phyloP scores from a whole-genome alignment of 2,113 vertebrate genomes.

The Rhabdomys dilectus region DNA sequence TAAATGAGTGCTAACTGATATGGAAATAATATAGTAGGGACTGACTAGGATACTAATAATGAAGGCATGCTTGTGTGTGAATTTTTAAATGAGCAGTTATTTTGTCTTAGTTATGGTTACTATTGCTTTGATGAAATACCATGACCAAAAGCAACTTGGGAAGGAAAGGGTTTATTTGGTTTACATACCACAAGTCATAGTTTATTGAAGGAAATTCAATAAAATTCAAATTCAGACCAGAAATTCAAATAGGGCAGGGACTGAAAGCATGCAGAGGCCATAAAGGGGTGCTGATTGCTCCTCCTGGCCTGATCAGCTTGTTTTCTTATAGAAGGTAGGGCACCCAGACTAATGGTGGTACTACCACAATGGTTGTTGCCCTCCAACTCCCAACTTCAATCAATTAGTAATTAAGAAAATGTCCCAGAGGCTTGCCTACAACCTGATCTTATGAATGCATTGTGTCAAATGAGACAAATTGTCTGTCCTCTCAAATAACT shows the following conservation, averaged over 20 bases:
- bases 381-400: not conserved
- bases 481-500: not conserved
- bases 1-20: constrained; percentile 74
- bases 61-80: constrained; percentile 79
- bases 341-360: not conserved
- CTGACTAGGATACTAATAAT: constrained; percentile 69
- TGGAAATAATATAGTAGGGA: constrained; percentile 73
- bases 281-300: not conserved
- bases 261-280: not conserved
- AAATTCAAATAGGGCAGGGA: not conserved
- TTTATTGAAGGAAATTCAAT: not conserved
- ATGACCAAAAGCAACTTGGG: not conserved
- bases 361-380: not conserved
- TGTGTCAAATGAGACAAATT: not conserved
- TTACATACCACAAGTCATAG: not conserved
- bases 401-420: not conserved
- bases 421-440: not conserved
- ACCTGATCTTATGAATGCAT: not conserved
- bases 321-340: not conserved
- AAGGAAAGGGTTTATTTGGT: not conserved
- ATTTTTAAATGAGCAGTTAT: constrained; percentile 78
- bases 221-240: too few species aligned
- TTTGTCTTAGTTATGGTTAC: constrained; percentile 68
- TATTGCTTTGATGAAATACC: not conserved
- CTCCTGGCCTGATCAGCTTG: not conserved